Evolutionary conservation across 2,113 vertebrate species (phyloP), one percentile per base, ranked within the genome.

Genomic region (Zootoca vivipara): DNA sequence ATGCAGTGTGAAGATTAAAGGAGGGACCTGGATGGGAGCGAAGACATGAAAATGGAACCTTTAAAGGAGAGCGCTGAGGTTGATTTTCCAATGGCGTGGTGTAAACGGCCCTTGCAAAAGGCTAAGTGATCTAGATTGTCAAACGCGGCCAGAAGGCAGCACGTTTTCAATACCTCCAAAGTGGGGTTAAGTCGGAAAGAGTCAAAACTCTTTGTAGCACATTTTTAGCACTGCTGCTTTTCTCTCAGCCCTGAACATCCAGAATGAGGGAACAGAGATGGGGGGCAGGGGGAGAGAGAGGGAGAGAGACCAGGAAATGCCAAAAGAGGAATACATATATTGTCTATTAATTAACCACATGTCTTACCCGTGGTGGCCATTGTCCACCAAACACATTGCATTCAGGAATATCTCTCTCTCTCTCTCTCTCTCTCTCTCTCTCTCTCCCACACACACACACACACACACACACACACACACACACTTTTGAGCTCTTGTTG

Each of bases 1-100:
- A 92, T 93, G 93, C 94, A 91, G 95, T n/a, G 94, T 87, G 86
- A 92, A 91, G 94, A 95, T 95, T 93, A 95, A 96, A 95, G 92
- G 93, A 93, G 65, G 90, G 90, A 93, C 62, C 46, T 22, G 70
- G 26, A n/a, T 58, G 35, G 22, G 35, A 80, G 91, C 77, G 46
- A 88, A 95, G 92, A 93, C 89, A 88, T 80, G 92, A 90, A 93
- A 94, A 94, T 94, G 90, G 92, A 94, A 92, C 91, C 92, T 91
- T 96, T 91, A 92, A 93, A 91, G 90, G 82, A 83, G 83, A 92
- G 91, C 28, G 56, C 86, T 74, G 87, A 89, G 69, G 91, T 87
- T 94, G 92, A 94, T 93, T 95, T 93, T 90, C 52, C 89, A 89
- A 89, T 87, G 16, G 70, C 70, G 33, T 72, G 30, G 13, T 72